phyloP scores from a whole-genome alignment of 92 coral and sea anemone species.

The Galaxea fascicularis region DNA sequence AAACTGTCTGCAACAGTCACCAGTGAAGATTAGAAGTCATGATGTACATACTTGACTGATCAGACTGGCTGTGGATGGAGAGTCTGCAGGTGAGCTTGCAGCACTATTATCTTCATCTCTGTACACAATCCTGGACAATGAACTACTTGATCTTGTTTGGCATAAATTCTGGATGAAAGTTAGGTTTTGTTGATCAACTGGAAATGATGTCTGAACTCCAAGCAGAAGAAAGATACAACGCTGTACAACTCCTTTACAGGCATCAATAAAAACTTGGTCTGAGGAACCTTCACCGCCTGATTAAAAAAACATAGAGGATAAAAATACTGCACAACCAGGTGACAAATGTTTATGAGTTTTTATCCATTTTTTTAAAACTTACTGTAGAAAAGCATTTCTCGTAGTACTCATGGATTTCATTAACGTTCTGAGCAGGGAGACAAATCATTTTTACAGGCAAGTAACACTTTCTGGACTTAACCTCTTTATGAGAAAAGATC shows the following conservation, averaged over 20 bases:
- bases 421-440: too few relatives aligned
- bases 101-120: slow-evolving; percentile 40
- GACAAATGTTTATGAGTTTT: not conserved
- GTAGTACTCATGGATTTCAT: too few relatives aligned
- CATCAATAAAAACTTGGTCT: slow-evolving; percentile 74
- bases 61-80: slow-evolving; percentile 73
- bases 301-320: not conserved
- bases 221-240: slow-evolving; percentile 87
- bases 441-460: too few relatives aligned
- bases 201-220: slow-evolving; percentile 81
- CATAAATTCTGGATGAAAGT: slow-evolving; percentile 61
- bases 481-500: too few relatives aligned
- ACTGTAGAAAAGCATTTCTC: too few relatives aligned
- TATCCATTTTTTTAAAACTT: not conserved
- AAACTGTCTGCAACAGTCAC: not conserved
- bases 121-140: slow-evolving; percentile 32
- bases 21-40: not conserved
- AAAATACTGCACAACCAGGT: too few relatives aligned
- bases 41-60: slow-evolving; percentile 61
- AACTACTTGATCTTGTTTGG: slow-evolving; percentile 36
- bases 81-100: slow-evolving; percentile 58
- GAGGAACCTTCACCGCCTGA: slow-evolving; percentile 39
- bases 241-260: slow-evolving; percentile 82
- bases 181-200: slow-evolving; percentile 75
- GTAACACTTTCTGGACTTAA: too few relatives aligned